A percentile compares a stretch with the other conserved stretches of the same genome.
These are phyloP conservation scores for Cichladusa arquata DNA, from an alignment of 2,113 vertebrate species.

Conservation along the genomic window DNA sequence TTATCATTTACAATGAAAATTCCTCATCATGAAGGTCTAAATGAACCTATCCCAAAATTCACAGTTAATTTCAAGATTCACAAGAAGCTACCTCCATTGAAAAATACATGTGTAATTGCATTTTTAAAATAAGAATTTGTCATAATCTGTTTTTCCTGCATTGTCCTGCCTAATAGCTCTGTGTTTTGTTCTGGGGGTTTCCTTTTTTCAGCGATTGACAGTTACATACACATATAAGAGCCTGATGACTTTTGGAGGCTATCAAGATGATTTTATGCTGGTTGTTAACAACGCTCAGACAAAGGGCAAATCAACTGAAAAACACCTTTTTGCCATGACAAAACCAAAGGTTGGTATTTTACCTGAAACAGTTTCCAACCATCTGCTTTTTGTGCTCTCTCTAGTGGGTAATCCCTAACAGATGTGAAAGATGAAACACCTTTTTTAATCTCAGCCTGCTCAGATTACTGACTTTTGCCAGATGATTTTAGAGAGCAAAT, in stretches of 20 bases:
- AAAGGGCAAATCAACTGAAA: slow-evolving; percentile 88
- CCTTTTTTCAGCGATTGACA: slow-evolving; percentile 80
- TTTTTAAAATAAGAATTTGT: neutral
- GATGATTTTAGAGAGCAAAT: neutral
- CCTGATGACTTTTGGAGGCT: slow-evolving; percentile 92
- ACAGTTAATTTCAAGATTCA: neutral
- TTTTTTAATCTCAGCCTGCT: neutral
- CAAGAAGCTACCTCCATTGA: neutral
- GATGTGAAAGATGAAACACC: slow-evolving; percentile 25
- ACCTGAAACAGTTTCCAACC: neutral
- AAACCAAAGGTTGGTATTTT: slow-evolving; percentile 85
- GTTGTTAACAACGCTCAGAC: slow-evolving; percentile 77
- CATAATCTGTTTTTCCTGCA: neutral
- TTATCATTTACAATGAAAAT: neutral
- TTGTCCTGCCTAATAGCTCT: slow-evolving; percentile 7
- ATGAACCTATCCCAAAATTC: neutral
- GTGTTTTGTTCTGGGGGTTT: slow-evolving; percentile 9
- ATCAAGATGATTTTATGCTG: slow-evolving; percentile 93
- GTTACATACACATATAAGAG: slow-evolving; percentile 83
- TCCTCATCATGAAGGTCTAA: neutral
- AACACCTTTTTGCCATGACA: slow-evolving; percentile 88
- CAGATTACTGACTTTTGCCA: neutral
- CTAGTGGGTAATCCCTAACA: neutral
- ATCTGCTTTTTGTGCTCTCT: neutral
- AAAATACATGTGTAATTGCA: neutral